Evolutionary conservation across 2,888 invertebrate species (phyloP).

Genomic region (Petrophora chlorosata): DNA sequence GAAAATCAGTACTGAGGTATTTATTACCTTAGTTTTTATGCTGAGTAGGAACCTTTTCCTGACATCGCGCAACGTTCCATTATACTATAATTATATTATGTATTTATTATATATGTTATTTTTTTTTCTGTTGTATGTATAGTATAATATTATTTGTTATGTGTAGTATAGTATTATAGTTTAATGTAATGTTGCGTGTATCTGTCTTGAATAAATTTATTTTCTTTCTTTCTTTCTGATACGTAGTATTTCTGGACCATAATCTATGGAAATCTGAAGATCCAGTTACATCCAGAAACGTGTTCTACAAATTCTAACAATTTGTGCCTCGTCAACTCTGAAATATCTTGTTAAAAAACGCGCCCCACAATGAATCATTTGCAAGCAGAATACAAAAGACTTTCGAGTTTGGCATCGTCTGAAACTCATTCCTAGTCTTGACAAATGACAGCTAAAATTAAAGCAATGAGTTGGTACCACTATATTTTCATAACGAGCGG

Average conservation of each 20-base stretch:
- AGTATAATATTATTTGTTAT: too few relatives aligned
- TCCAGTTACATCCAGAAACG: conserved; percentile 27
- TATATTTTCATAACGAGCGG: conserved; percentile 39
- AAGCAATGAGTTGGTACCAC: conserved; percentile 53
- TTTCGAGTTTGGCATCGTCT: conserved; percentile 62
- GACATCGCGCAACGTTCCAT: too few relatives aligned
- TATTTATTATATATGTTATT: too few relatives aligned
- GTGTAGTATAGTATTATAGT: too few relatives aligned
- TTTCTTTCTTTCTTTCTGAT: too few relatives aligned
- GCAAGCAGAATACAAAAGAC: conserved; percentile 62
- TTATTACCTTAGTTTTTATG: too few relatives aligned
- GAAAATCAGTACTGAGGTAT: too few relatives aligned
- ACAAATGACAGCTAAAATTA: conserved; percentile 75
- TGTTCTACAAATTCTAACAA: conserved; percentile 26
- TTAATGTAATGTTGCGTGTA: too few relatives aligned
- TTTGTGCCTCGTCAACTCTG: conserved; percentile 31
- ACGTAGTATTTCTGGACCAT: conserved; percentile 24
- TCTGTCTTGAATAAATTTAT: too few relatives aligned
- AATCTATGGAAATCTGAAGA: conserved; percentile 26
- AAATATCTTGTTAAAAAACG: conserved; percentile 45
- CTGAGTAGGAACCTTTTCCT: too few relatives aligned
- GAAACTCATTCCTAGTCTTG: conserved; percentile 58
- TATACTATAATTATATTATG: too few relatives aligned
- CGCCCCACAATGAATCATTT: conserved; percentile 53
- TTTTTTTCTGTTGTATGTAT: too few relatives aligned